A percentile compares a stretch with the other conserved stretches of the same genome.
Conservation (phyloP, 2,113 vertebrate genomes). For the Pseudonaja textilis region DNA sequence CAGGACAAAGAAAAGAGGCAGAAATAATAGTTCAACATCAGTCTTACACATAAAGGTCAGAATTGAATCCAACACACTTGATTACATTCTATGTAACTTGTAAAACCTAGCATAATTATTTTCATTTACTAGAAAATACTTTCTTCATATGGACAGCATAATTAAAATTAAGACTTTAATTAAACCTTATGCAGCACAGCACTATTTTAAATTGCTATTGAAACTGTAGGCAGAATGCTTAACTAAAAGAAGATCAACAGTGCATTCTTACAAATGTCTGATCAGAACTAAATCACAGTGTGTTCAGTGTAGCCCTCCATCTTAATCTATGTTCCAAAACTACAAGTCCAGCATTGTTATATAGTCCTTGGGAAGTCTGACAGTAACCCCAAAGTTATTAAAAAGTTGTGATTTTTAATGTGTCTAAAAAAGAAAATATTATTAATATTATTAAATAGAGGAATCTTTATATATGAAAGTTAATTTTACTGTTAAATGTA, state of each 20-base stretch:
- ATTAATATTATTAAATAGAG: neutral
- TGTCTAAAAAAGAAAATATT: neutral
- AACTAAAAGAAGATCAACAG: neutral
- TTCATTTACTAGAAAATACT: neutral
- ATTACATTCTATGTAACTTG: neutral
- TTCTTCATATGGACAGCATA: neutral
- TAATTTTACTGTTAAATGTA: neutral
- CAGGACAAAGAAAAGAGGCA: neutral
- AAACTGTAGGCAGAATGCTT: neutral
- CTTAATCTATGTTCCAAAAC: neutral
- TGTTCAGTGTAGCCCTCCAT: neutral
- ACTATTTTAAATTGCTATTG: neutral
- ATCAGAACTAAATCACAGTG: neutral
- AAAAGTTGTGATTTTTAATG: neutral
- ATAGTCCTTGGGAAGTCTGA: neutral
- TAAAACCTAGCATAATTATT: neutral
- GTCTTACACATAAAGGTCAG: neutral
- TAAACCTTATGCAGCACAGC: neutral
- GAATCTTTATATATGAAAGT: neutral
- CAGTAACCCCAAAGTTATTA: neutral
- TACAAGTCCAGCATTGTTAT: neutral
- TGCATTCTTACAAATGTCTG: neutral
- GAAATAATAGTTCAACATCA: neutral
- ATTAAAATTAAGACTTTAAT: neutral
- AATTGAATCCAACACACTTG: neutral